Percentiles rank a stretch among this genome's conserved stretches.
phyloP scores from a whole-genome alignment of 2,113 vertebrate genomes.

The Tonatia bakeri region DNA sequence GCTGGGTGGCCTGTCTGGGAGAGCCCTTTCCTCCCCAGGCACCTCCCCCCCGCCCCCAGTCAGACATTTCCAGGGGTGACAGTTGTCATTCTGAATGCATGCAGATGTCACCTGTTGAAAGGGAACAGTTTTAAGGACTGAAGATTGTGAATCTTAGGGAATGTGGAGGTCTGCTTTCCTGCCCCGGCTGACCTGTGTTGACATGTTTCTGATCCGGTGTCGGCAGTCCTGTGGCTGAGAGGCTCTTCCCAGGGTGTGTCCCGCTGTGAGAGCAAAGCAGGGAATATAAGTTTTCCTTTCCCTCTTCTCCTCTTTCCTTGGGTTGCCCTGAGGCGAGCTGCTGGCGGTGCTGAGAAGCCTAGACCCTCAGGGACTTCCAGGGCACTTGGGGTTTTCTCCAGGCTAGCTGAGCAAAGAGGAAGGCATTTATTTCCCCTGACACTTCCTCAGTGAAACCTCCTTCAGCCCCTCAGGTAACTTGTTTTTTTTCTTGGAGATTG shows the following conservation, averaged over 20 bases:
- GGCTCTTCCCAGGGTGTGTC: not conserved
- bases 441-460: not conserved
- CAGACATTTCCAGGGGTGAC: not conserved
- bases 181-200: not conserved
- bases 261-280: not conserved
- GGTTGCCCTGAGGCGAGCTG: not conserved
- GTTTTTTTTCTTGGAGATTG: not conserved
- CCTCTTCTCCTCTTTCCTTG: not conserved
- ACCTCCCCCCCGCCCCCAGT: not conserved
- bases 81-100: not conserved
- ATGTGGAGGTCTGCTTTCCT: not conserved
- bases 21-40: accelerated
- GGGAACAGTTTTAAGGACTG: not conserved
- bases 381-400: not conserved
- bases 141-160: not conserved
- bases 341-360: not conserved
- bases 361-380: not conserved
- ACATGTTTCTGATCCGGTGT: conserved; percentile 6
- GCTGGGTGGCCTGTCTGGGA: not conserved
- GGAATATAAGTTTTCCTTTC: not conserved
- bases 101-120: not conserved
- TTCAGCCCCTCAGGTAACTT: not conserved
- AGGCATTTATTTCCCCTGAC: not conserved
- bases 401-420: not conserved
- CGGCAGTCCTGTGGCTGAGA: not conserved